Conservation (phyloP, 2,888 invertebrate species). For the Cryptophagus acutangulus region DNA sequence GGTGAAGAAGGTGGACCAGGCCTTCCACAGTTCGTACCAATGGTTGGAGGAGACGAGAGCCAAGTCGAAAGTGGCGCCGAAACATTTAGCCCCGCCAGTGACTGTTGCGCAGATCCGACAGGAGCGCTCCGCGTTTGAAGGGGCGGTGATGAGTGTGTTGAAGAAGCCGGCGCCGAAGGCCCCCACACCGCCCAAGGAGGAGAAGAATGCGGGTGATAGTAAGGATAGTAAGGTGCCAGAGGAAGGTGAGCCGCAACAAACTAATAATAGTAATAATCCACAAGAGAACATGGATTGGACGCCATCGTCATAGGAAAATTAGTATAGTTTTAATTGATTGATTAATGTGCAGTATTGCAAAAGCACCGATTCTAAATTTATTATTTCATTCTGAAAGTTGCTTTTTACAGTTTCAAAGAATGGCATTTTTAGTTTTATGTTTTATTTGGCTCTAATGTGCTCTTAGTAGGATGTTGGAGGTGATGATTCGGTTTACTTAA, state of each 20-base stretch:
- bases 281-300: constrained; percentile 35
- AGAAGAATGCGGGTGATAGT: constrained; percentile 29
- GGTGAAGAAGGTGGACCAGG: constrained; percentile 67
- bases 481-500: neutral
- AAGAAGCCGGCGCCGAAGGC: constrained; percentile 89
- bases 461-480: neutral
- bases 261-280: constrained; percentile 5
- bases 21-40: constrained; percentile 64
- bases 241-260: constrained; percentile 14
- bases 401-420: no score
- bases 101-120: constrained; percentile 74
- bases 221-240: constrained; percentile 18
- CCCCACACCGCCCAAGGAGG: constrained; percentile 55
- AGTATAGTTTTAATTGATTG: constrained; percentile 3
- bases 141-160: constrained; percentile 66
- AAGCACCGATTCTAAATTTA: neutral
- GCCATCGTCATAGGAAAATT: constrained; percentile 14
- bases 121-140: constrained; percentile 67
- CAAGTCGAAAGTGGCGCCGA: constrained; percentile 59
- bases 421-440: no score
- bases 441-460: neutral
- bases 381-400: neutral
- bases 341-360: neutral
- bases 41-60: constrained; percentile 80
- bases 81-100: constrained; percentile 69